A percentile compares a stretch with the other conserved stretches of the same genome.
phyloP scores from a whole-genome alignment of 2,113 vertebrate species.

The Pterophyllum scalare region DNA sequence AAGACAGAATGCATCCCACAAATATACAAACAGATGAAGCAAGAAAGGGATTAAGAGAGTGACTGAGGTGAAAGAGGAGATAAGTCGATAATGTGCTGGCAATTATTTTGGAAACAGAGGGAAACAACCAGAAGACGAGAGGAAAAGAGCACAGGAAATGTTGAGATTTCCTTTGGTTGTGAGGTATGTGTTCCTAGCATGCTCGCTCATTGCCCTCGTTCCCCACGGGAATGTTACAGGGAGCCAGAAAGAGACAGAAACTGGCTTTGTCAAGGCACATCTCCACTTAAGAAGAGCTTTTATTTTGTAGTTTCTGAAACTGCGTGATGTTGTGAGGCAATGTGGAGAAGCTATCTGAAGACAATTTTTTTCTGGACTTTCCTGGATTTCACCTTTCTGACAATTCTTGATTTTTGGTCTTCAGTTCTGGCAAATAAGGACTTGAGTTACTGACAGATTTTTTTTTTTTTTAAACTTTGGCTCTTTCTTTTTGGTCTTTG shows the following conservation, averaged over 20 bases:
- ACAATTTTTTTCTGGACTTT: neutral
- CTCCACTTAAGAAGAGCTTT: neutral
- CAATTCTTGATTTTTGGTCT: neutral
- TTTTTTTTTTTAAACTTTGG: no score
- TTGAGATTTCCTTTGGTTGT: slow-evolving; percentile 80
- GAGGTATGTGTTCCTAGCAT: slow-evolving; percentile 57
- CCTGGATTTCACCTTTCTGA: neutral
- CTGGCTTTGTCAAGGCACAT: neutral
- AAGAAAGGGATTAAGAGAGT: neutral
- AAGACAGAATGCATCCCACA: neutral
- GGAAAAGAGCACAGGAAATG: slow-evolving; percentile 83
- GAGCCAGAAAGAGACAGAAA: slow-evolving; percentile 4
- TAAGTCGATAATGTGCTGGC: neutral
- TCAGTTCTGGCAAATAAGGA: neutral
- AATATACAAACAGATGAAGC: neutral
- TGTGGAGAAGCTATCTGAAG: neutral
- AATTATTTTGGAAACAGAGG: neutral
- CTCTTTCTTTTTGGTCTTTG: neutral
- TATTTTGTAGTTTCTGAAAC: neutral
- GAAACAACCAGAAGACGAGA: slow-evolving; percentile 53
- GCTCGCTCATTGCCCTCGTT: neutral
- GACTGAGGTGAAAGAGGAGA: neutral
- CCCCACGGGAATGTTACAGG: neutral
- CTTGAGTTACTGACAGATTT: neutral
- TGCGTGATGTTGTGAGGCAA: neutral